phyloP scores from a whole-genome alignment of 2,113 vertebrate genomes.

The Urocolius indicus region DNA sequence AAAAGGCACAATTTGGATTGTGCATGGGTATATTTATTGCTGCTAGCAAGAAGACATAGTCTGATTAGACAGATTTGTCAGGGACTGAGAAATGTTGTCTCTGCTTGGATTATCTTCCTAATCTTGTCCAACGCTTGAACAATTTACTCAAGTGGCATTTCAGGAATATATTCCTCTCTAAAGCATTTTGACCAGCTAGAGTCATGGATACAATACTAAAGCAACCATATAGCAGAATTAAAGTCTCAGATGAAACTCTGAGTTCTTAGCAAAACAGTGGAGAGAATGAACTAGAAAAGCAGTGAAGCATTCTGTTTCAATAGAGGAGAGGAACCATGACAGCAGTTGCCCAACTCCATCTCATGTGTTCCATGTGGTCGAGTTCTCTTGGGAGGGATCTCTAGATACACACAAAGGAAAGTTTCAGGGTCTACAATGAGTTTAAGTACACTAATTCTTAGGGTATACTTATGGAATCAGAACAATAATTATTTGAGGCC shows the following conservation, averaged over 20 bases:
- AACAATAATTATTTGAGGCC: background rate
- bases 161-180: background rate
- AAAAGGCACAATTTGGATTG: background rate
- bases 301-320: background rate
- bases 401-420: background rate
- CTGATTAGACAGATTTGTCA: background rate
- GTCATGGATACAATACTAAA: background rate
- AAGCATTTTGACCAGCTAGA: background rate
- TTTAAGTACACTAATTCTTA: background rate
- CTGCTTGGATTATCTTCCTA: background rate
- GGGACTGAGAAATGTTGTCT: background rate
- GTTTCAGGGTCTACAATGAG: background rate
- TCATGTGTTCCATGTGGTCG: fast-evolving
- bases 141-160: background rate
- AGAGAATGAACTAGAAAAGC: background rate
- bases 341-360: background rate
- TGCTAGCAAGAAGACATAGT: background rate
- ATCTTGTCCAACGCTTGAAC: background rate
- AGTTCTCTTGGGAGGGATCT: background rate
- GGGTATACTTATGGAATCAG: background rate
- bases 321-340: background rate
- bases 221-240: background rate
- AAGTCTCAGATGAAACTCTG: background rate
- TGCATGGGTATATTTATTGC: background rate
- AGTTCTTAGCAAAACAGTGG: background rate